These are phyloP conservation scores for Caenorhabditis sp. DNA, from an alignment of 2,888 invertebrate species.

Conservation along the genomic window DNA sequence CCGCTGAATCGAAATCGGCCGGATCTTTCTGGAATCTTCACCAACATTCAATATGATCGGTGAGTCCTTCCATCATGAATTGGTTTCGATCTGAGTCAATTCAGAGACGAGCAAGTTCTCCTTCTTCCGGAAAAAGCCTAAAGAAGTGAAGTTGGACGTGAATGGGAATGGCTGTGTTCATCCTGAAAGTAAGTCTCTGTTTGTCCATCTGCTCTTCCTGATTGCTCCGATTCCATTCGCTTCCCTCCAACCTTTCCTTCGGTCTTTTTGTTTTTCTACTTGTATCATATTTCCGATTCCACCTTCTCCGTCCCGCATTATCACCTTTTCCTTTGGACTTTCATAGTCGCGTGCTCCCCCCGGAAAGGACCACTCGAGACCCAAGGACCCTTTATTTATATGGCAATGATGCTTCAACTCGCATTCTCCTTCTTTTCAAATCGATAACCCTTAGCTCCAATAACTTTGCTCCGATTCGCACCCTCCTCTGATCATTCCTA, in stretches of 20 bases:
- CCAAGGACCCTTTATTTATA: conserved; percentile 11
- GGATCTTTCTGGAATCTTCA: neutral
- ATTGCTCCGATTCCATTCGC: too few relatives aligned
- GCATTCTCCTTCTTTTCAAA: neutral
- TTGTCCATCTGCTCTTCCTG: conserved; percentile 4
- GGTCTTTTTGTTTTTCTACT: neutral
- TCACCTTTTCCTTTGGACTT: neutral
- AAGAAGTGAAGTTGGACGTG: conserved; percentile 32
- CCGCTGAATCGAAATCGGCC: neutral
- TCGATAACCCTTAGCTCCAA: neutral
- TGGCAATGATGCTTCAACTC: neutral
- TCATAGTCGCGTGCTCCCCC: neutral
- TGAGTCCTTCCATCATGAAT: neutral
- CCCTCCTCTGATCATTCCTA: conserved; percentile 44
- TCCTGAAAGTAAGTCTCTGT: conserved; percentile 5
- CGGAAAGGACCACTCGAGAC: conserved; percentile 8
- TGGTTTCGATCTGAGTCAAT: neutral
- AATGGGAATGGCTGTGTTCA: conserved; percentile 32
- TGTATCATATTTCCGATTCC: conserved; percentile 17
- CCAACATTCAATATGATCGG: neutral
- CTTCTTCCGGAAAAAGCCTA: conserved; percentile 37
- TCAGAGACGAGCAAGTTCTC: neutral
- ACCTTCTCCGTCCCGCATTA: neutral
- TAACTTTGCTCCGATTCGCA: conserved; percentile 30
- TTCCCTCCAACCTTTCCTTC: neutral